Evolutionary conservation across 2,113 vertebrate species (phyloP), one percentile per base, ranked within the genome.

Genomic region (Empidonax traillii): DNA sequence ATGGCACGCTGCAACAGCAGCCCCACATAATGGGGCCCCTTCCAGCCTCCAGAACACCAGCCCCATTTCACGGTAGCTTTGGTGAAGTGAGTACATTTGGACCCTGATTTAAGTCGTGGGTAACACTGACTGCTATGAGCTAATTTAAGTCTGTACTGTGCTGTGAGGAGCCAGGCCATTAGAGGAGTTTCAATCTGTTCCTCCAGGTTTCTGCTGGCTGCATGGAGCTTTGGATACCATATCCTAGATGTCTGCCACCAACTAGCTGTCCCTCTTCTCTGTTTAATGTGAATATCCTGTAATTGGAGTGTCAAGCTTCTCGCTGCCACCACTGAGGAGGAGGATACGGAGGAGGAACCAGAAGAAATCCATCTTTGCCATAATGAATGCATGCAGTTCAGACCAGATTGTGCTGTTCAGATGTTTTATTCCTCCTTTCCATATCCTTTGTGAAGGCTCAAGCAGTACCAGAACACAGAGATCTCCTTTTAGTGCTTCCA

Each of bases 371-470:
- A 2, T 63, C 53, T 96, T 65, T 87, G 58, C 89, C 7, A 0
- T 93, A 96, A 94, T 93, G 65, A 93, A 74, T 74, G 73, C 85
- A 53, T 79, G 59, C 68, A 79, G 59, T 56, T 85, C 86, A 81
- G 66, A 67, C 85, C 84, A 88, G 85, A 86, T 76, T 84, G 85
- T 69, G 53, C 68, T 96, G 55, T 79, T 87, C 71, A 90, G 67
- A 90, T 94, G 72, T 84, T 96, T 88, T 89, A 87, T 93, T 74
- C 51, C 56, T 87, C 71, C n/a, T 94, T 93, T 89, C 72, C 73
- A 93, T 85, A 86, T 74, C 82, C 56, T 75, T 89, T 90, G 84
- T 68, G 49, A 17, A 41, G 14, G 75, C 80, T 94, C 62, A 37
- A 89, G 69, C 58, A 78, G 66, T 69, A 81, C 31, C 43, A 67